These are phyloP conservation scores for Vulpes ferrilata DNA, from an alignment of 2,113 vertebrate genomes.

Conservation along the genomic window DNA sequence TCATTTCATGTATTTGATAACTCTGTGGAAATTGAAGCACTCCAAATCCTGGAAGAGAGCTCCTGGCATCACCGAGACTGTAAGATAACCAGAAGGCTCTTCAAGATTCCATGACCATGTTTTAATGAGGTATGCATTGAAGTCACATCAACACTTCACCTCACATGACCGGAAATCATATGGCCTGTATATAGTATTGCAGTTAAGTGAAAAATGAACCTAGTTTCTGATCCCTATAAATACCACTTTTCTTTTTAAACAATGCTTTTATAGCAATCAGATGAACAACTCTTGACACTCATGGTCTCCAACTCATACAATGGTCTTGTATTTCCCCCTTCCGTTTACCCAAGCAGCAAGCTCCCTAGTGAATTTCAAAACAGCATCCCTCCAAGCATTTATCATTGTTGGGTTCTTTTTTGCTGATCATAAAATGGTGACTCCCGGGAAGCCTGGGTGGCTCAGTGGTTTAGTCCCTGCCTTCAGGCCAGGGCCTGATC, in stretches of 20 bases:
- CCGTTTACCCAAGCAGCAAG: background rate
- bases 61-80: background rate
- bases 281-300: background rate
- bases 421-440: background rate
- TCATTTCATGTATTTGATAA: background rate
- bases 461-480: no score
- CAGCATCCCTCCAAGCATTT: background rate
- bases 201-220: background rate
- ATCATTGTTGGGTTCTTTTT: background rate
- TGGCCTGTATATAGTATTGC: no score
- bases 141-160: background rate
- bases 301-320: background rate
- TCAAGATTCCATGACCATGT: background rate
- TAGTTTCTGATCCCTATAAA: background rate
- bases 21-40: background rate
- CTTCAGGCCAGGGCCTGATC: no score
- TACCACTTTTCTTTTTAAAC: background rate
- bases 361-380: background rate
- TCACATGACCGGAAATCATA: background rate
- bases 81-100: background rate
- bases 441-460: background rate
- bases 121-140: background rate
- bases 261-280: background rate
- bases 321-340: background rate
- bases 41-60: background rate